Evolutionary conservation across 2,113 vertebrate genomes (phyloP).

Genomic region (Ammodramus savannarum): DNA sequence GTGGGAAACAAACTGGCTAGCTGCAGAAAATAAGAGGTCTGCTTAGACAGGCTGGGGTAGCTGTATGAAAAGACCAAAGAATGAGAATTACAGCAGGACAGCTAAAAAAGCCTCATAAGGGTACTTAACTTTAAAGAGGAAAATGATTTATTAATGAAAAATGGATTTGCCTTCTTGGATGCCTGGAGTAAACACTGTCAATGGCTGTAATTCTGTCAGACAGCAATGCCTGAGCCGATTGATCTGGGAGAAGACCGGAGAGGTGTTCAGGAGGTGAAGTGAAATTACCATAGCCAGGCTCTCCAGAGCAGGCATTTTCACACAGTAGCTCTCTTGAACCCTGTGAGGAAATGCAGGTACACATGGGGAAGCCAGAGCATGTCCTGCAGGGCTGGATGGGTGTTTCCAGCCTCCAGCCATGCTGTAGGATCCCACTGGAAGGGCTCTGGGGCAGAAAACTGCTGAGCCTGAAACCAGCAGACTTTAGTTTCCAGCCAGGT

Average conservation of each 20-base stretch:
- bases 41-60: neutral
- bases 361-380: neutral
- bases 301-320: neutral
- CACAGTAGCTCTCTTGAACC: neutral
- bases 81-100: neutral
- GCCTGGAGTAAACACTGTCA: neutral
- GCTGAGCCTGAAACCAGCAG: neutral
- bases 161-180: neutral
- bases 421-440: neutral
- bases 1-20: neutral
- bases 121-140: neutral
- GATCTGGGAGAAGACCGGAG: neutral
- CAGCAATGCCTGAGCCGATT: neutral
- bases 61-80: neutral
- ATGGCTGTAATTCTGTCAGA: neutral
- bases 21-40: neutral
- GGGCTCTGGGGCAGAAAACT: neutral
- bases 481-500: neutral
- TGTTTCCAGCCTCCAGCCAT: neutral
- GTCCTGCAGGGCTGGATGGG: neutral
- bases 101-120: neutral
- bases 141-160: neutral
- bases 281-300: neutral
- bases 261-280: neutral
- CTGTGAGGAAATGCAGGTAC: neutral